These are phyloP conservation scores for Diadophis punctatus DNA, from an alignment of 2,113 vertebrate species.

Conservation along the genomic window DNA sequence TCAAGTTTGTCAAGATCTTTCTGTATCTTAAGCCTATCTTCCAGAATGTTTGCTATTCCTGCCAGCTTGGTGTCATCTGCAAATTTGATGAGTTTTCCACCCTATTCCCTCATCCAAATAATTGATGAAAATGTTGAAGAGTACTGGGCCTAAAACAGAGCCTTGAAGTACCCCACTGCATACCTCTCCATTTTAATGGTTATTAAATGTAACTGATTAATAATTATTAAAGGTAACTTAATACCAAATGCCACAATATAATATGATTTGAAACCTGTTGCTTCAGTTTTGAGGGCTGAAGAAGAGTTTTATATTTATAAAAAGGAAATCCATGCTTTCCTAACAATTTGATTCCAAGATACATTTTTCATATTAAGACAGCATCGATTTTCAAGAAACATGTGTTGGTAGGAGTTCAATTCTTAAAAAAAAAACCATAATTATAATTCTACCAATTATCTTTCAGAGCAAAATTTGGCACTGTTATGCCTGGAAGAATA, in stretches of 20 bases:
- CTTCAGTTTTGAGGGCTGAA: neutral
- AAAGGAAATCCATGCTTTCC: neutral
- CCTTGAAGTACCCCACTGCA: too few species aligned
- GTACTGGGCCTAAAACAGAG: too few species aligned
- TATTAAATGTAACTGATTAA: too few species aligned
- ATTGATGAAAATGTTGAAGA: too few species aligned
- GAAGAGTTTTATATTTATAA: neutral
- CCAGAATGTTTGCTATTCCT: too few species aligned
- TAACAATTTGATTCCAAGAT: constrained; percentile 17
- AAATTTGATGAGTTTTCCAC: too few species aligned
- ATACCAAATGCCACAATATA: neutral
- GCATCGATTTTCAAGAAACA: constrained; percentile 18
- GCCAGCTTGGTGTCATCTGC: too few species aligned
- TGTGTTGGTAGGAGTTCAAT: constrained; percentile 32
- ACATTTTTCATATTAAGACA: constrained; percentile 30
- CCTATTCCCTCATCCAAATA: too few species aligned
- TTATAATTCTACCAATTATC: constrained; percentile 36
- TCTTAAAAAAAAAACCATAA: constrained; percentile 11
- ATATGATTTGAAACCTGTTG: neutral
- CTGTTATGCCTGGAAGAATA: constrained; percentile 24
- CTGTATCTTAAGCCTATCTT: too few species aligned
- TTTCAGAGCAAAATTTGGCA: constrained; percentile 17
- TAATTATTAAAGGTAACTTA: neutral
- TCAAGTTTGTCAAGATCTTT: too few species aligned
- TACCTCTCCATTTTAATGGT: too few species aligned